Conservation (phyloP, 2,888 invertebrate species). For the Netelia virgata region DNA sequence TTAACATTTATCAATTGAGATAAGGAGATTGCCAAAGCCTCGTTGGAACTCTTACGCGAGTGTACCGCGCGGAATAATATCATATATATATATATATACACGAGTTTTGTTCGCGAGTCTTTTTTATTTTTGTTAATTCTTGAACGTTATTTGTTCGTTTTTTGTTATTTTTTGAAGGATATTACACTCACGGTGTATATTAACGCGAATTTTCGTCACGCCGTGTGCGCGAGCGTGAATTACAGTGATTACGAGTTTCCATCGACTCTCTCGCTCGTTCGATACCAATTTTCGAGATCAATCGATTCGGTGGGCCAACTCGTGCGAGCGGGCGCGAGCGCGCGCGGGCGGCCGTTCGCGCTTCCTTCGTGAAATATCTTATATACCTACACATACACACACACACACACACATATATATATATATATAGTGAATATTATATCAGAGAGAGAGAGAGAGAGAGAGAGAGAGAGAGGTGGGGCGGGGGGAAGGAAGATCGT, state of each 20-base stretch:
- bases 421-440: neutral
- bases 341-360: neutral
- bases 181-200: constrained; percentile 3
- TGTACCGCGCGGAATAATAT: too few relatives aligned
- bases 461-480: too few relatives aligned
- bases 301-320: constrained; percentile 57
- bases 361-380: neutral
- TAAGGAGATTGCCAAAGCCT: neutral
- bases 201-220: constrained; percentile 48
- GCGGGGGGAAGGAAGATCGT: neutral
- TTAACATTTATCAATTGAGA: neutral
- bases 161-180: neutral
- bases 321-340: constrained; percentile 10
- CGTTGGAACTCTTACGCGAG: too few relatives aligned
- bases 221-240: constrained; percentile 56
- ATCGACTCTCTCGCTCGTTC: constrained; percentile 28
- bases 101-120: constrained; percentile 1
- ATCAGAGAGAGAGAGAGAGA: too few relatives aligned
- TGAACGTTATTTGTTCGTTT: neutral
- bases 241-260: constrained; percentile 63
- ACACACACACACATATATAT: neutral
- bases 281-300: constrained; percentile 61
- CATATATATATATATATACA: too few relatives aligned
- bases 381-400: neutral
- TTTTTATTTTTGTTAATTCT: neutral